Evolutionary conservation across 2,797 vertebrate species (phyloP), one percentile per base, ranked within the genome.

Genomic region (Mormyrus hasselquistii): DNA sequence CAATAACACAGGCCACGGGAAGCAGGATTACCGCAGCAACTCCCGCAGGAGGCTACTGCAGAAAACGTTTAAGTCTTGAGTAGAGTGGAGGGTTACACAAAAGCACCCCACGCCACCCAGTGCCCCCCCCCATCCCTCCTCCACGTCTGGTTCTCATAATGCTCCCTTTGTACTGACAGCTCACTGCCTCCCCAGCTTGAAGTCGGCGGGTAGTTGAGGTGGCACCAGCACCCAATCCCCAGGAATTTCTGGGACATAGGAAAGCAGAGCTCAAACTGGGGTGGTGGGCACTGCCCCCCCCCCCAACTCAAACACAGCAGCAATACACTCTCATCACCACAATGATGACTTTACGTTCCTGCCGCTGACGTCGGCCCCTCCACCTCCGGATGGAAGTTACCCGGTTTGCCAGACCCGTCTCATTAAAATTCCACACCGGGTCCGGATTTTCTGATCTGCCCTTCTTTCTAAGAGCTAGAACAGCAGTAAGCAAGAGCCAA

Each of bases 91-190:
- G 44, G 41, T 87, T 38, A 65, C 41, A 65, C 29, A 29, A 62
- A 53, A 47, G 73, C 88, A 19, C 59, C 34, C 50, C 87, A 86
- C 44, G 59, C 57, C 49, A 41, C 83, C 79, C 59, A 29, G 29
- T 29, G 59, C 25, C 65, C 34, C 59, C 49, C 87, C 0, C 16
- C 16, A 10, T 14, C 2, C 65, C 57, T 4, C 9, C 62, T 82
- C n/a, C 52, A 29, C 25, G 85, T 49, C 88, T 89, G 53, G 34
- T 41, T 76, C 87, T 88, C 62, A 88, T 88, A 83, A 90, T 79
- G 89, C 55, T 22, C 53, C 47, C 86, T 85, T 87, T 89, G 86
- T 90, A 53, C 41, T 59, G 87, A 41, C 83, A 65, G 25, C 62
- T 34, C 55, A 5, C 88, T 52, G 44, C 41, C 62, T 12, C 52